These are phyloP conservation scores for Campylomormyrus tamandua DNA, from an alignment of 2,113 vertebrate genomes.

Conservation along the genomic window DNA sequence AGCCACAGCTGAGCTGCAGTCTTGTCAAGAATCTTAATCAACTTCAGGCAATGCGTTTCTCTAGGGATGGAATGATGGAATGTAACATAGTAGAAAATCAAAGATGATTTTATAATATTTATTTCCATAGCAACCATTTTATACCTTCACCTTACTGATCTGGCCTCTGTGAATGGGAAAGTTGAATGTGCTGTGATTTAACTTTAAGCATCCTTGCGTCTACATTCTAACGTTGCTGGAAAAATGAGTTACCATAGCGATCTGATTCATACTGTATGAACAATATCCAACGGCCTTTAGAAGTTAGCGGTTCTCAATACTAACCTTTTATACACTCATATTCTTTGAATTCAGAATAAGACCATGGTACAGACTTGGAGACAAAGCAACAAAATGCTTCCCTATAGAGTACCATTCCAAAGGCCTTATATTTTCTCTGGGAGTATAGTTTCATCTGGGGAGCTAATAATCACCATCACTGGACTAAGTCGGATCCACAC, in stretches of 20 bases:
- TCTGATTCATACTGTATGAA: neutral
- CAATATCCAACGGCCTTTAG: neutral
- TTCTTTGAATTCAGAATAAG: neutral
- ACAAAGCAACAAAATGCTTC: neutral
- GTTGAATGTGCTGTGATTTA: neutral
- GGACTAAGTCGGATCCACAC: neutral
- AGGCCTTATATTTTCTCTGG: neutral
- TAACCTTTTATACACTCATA: neutral
- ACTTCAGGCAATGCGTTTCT: neutral
- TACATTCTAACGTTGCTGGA: neutral
- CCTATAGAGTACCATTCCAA: neutral
- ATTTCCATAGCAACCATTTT: conserved; percentile 19
- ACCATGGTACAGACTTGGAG: neutral
- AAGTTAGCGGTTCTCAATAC: neutral
- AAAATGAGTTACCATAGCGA: conserved; percentile 10
- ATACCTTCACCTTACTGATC: neutral
- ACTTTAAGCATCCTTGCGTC: neutral
- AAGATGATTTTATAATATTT: conserved; percentile 8
- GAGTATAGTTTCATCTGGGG: neutral
- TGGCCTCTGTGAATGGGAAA: neutral
- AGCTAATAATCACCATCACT: neutral
- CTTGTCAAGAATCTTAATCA: neutral
- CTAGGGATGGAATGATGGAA: neutral
- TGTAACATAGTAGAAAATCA: neutral
- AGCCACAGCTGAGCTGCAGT: neutral